Base-by-base conservation (phyloP, 1,140 invertebrate species). In the Pararge aegeria region DNA sequence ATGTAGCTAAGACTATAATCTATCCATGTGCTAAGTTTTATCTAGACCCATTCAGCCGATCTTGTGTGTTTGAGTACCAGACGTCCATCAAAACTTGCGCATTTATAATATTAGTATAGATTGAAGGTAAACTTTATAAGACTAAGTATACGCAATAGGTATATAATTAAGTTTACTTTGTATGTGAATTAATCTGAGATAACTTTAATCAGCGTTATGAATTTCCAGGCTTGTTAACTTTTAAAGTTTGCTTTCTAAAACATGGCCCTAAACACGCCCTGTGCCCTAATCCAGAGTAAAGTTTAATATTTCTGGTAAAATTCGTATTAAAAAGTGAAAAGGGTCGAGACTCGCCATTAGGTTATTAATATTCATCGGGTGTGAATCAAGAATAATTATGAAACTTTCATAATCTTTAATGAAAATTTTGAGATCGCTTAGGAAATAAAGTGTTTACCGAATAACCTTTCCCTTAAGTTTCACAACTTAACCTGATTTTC, bases 361-460 rank as follows among this genome's bases (percentile, higher is more conserved):
- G 19, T 51, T 46, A 56, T 63, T 56, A 53, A 56, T 56, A 63
- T 63, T 63, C 61, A 63, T 53, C 40, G 40, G 13, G 54, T 51
- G 27, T 34, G 27, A 51, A 56, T 30, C 16, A 46, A 46, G 16
- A 46, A 46, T 46, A 46, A 46, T 46, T 20, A 46, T 46, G 42
- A 20, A 46, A 46, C 42, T 16, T 16, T 20, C 16, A 21, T 46
- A 20, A 46, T 46, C 16, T 46, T 20, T n/a, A 46, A 46, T 46
- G 10, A 46, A 20, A 4, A 40, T 18, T 46, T 46, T 12, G 10
- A 34, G 42, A 20, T 18, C 2, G 19, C 42, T 20, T 46, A 46
- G 10, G 20, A 46, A 15, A 40, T 5, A 40, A 40, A 40, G 1
- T 5, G 13, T 40, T 37, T 37, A 37, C n/a, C 30, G 2, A n/a